Base-by-base conservation (phyloP, 2,888 invertebrate species). In the Mechanitis messenoides region DNA sequence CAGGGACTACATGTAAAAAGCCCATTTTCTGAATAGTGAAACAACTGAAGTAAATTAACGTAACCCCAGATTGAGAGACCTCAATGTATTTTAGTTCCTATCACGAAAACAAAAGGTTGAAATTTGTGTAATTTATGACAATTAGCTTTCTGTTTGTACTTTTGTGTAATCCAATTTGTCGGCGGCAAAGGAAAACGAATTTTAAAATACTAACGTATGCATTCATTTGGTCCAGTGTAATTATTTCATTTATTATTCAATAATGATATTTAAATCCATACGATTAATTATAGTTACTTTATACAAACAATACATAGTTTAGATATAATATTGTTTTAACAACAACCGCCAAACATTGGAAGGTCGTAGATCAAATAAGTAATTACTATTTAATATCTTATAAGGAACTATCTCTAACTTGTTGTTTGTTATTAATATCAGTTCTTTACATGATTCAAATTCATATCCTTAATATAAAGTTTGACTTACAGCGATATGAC, bases 171-270 rank as follows among this genome's bases (percentile, higher is more conserved):
- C 55, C 55, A 60, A 50, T 60, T 60, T 20, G 47, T 46, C 11
- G 12, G 54, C 46, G 45, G 55, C 53, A 50, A 60, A 60, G 60
- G 60, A n/a, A n/a, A 28, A 33, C 50, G 55, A 60, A 60, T 56
- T 60, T 55, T 55, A 56, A 60, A 60, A 53, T 50, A 50, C 42
- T 50, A 50, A 45, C 47, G 46, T 28, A 55, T 54, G 55, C 31
- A 50, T 46, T 4, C 55, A 31, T 55, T 42, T 46, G 20, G 33
- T 55, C 33, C 47, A 28, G 47, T 5, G 42, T 56, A 60, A 60
- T 60, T 60, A 60, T 42, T n/a, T 7, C 11, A 55, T 55, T 45
- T 56, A 60, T 50, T 46, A 55, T 60, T 50, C 55, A 57, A 50
- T 3, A 50, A 50, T 50, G 28, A 50, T 7, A 31, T 50, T 50